Evolutionary conservation across 2,797 vertebrate species (phyloP).

Genomic region (Sciurus vulgaris): DNA sequence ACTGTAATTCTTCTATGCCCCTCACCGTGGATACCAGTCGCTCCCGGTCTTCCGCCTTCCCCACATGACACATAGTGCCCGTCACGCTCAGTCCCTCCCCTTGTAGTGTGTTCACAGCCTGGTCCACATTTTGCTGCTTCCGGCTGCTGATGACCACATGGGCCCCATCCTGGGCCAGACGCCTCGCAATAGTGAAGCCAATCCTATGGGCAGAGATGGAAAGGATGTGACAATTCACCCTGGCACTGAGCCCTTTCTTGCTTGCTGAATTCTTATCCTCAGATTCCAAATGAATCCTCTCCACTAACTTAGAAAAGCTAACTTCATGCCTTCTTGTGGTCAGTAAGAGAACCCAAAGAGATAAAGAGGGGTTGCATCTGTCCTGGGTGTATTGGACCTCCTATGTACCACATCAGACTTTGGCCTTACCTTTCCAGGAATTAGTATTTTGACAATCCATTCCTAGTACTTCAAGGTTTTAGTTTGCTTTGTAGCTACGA

Average conservation of each 20-base stretch:
- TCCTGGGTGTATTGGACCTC: not conserved
- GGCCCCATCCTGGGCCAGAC: conserved; percentile 3
- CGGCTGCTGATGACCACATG: conserved; percentile 9
- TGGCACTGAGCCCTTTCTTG: not conserved
- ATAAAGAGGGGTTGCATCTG: not conserved
- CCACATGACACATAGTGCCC: not conserved
- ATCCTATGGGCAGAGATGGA: not conserved
- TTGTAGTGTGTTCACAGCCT: rapidly evolving
- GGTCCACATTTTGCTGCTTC: conserved; percentile 33
- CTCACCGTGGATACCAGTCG: not conserved
- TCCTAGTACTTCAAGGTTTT: not conserved
- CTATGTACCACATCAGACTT: not conserved
- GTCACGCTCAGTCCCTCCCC: not conserved
- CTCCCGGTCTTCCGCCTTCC: not conserved
- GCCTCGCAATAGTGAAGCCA: rapidly evolving
- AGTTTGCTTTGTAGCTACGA: not conserved
- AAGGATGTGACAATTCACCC: not conserved
- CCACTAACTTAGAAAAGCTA: not conserved
- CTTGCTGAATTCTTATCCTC: not conserved
- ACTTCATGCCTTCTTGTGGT: not conserved
- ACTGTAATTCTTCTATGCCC: not conserved
- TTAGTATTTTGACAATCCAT: not conserved
- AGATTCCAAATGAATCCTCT: not conserved
- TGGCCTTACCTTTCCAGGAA: not conserved
- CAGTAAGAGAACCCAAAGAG: not conserved